Conservation (phyloP, 1,140 invertebrate species). For the Yoshiicerus persimilis region DNA sequence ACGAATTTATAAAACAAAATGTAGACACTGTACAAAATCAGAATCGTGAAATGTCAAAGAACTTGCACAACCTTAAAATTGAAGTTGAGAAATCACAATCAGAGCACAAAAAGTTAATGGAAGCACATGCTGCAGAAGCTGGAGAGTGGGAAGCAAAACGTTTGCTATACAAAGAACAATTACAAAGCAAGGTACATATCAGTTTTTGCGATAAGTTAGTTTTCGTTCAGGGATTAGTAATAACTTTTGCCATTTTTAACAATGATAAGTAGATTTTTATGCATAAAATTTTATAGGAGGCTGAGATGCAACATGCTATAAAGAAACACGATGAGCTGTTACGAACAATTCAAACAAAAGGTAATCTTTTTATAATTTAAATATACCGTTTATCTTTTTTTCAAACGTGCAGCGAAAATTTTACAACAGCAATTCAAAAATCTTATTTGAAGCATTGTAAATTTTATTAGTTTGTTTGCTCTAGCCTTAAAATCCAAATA, state of each 20-base stretch:
- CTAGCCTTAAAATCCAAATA: too few relatives aligned
- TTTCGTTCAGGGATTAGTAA: too few relatives aligned
- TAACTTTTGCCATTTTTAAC: too few relatives aligned
- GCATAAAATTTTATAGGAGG: neutral
- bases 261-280: neutral
- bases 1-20: slow-evolving; percentile 28
- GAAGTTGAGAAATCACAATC: slow-evolving; percentile 32
- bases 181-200: slow-evolving; percentile 34
- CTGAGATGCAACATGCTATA: neutral
- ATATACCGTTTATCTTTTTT: too few relatives aligned
- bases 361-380: too few relatives aligned
- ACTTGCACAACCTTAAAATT: slow-evolving; percentile 25
- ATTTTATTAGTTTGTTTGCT: too few relatives aligned
- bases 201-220: too few relatives aligned
- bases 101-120: neutral
- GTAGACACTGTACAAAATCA: slow-evolving; percentile 13
- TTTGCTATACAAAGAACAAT: neutral
- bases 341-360: neutral
- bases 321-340: neutral
- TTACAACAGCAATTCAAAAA: neutral
- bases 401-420: too few relatives aligned
- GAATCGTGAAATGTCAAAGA: slow-evolving; percentile 18
- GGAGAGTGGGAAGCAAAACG: neutral
- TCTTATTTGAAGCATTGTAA: neutral
- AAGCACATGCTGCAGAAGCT: neutral